A percentile compares a stretch with the other conserved stretches of the same genome.
These are phyloP conservation scores for Alfaro cultratus DNA, from an alignment of 2,797 vertebrate genomes.

Conservation along the genomic window DNA sequence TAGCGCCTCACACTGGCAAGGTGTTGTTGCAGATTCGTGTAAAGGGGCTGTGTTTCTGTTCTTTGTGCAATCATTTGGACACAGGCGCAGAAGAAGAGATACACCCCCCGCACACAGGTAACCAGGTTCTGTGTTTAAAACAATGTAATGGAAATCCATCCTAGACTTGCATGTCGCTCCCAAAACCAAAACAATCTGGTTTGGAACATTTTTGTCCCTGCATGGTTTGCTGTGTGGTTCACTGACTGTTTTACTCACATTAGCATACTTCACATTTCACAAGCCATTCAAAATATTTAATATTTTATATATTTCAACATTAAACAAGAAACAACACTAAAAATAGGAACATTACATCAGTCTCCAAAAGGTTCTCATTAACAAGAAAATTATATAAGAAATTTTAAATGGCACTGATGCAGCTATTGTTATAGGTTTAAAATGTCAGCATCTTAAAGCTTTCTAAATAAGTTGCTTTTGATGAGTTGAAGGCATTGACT, in stretches of 20 bases:
- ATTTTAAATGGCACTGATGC: not conserved
- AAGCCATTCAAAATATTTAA: not conserved
- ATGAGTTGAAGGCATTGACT: not conserved
- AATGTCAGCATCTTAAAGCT: not conserved
- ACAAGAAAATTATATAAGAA: not conserved
- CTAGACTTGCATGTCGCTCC: not conserved
- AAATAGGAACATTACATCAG: not conserved
- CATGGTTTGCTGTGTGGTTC: slow-evolving; percentile 27
- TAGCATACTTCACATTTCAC: not conserved
- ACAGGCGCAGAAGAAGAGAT: slow-evolving; percentile 96
- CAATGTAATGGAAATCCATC: not conserved
- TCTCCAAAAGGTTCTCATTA: not conserved
- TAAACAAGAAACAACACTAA: not conserved
- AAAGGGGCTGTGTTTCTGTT: slow-evolving; percentile 62
- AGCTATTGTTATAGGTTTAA: not conserved
- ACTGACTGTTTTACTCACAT: not conserved
- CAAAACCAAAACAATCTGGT: not conserved
- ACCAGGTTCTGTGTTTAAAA: slow-evolving; percentile 16
- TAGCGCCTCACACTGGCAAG: not conserved
- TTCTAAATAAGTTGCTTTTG: not conserved
- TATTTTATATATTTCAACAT: not conserved
- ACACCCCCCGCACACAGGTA: slow-evolving; percentile 95
- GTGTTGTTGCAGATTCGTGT: slow-evolving; percentile 38
- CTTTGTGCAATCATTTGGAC: slow-evolving; percentile 74
- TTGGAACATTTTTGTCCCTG: slow-evolving; percentile 12